Base-by-base conservation (phyloP, 92 coral and sea anemone genomes). In the Hydrozoanthus gracilis region DNA sequence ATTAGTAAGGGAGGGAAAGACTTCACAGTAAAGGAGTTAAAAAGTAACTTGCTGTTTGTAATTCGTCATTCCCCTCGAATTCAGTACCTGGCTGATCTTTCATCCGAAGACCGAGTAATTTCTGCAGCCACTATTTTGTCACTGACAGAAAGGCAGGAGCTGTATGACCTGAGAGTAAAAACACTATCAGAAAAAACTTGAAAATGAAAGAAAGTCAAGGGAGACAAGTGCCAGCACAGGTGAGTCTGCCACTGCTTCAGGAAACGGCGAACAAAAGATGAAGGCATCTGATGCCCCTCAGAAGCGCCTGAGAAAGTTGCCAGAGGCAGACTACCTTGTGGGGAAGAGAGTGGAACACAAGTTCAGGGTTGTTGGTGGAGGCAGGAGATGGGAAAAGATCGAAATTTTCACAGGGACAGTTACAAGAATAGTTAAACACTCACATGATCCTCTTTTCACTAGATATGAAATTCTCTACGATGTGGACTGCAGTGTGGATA, bases 341-440 rank as follows among this genome's bases (percentile, higher is more conserved):
- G 82, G 82, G 54, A 66, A 76, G 54, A 76, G 67, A 54, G 82
- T 76, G 18, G 55, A 76, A 66, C 68, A 76, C 55, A 66, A 67
- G 68, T 76, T 76, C 67, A 47, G 67, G 18, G 82, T 76, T 76
- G 82, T 54, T 76, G 82, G 55, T 66, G 55, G 55, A 76, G 82
- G 82, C 20, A 76, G 55, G 82, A 76, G 66, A 50, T 52, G 55
- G 55, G 82, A 67, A 76, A 76, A 67, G 55, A 66, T 76, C n/a
- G 82, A 52, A n/a, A 76, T 76, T 12, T 76, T 76, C 55, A 66
- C 82, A 54, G 82, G 82, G 66, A 52, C 44, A 52, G 82, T 76
- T 76, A 76, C 82, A 76, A 76, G 82, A 76, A 76, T 76, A 51
- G 82, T 76, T 76, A 65, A 76, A 39, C 14, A 62, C 7, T 62